Evolutionary conservation across 2,113 vertebrate species (phyloP).

Genomic region (Turnix velox): DNA sequence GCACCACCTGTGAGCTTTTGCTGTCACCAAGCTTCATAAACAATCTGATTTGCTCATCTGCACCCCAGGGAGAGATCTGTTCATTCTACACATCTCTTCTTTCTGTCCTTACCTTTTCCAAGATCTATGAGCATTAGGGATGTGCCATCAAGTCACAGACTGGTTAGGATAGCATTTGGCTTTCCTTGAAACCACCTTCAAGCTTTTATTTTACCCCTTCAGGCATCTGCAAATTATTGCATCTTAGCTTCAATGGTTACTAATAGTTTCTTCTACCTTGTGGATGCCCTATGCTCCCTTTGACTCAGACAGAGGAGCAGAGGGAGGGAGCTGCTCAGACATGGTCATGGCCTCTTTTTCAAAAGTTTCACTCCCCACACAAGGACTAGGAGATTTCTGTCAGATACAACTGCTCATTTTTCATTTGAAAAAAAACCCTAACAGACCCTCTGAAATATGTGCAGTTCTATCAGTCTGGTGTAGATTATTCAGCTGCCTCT

Average conservation of each 20-base stretch:
- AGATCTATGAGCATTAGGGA: not conserved
- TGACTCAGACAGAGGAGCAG: not conserved
- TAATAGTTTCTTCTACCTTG: not conserved
- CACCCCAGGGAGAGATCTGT: not conserved
- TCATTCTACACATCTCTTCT: not conserved
- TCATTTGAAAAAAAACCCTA: not conserved
- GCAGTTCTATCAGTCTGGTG: not conserved
- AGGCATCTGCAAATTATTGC: not conserved
- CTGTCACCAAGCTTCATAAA: not conserved
- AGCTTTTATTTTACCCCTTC: not conserved
- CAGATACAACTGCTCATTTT: not conserved
- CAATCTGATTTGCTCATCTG: not conserved
- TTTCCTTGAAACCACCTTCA: not conserved
- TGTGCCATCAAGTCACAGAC: not conserved
- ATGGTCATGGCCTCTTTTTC: not conserved
- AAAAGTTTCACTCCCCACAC: fast-evolving
- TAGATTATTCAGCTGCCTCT: not conserved
- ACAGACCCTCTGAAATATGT: not conserved
- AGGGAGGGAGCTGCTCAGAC: not conserved
- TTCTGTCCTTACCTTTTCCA: not conserved
- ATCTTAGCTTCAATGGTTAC: not conserved
- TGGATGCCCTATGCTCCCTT: fast-evolving
- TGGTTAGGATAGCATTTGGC: not conserved
- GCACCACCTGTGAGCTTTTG: not conserved
- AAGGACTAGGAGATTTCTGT: not conserved